Evolutionary conservation across 64 coral and sea anemone species (phyloP).

Genomic region (Catalaphyllia jardinei): DNA sequence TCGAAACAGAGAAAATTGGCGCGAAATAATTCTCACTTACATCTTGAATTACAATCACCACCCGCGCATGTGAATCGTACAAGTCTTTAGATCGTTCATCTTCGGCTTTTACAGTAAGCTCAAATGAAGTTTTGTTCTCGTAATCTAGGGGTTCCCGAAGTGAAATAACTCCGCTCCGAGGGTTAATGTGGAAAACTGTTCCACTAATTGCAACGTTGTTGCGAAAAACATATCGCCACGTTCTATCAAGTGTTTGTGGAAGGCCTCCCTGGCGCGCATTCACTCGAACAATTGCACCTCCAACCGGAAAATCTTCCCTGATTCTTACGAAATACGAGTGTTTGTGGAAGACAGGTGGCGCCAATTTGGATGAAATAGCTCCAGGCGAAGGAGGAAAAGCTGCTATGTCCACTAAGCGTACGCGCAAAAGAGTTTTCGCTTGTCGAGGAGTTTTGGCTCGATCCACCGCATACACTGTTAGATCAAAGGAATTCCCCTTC

Average conservation of each 20-base stretch:
- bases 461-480: conserved; percentile 79
- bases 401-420: conserved; percentile 58
- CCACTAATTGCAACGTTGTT: conserved; percentile 13
- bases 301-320: conserved; percentile 86
- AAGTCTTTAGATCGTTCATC: neutral
- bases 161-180: conserved; percentile 82
- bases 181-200: conserved; percentile 79
- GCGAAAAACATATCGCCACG: conserved; percentile 33
- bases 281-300: conserved; percentile 67
- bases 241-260: conserved; percentile 33
- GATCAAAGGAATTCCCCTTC: conserved; percentile 68
- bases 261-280: conserved; percentile 15
- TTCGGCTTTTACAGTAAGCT: conserved; percentile 37
- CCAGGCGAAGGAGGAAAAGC: conserved; percentile 56
- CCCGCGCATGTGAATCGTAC: conserved; percentile 34
- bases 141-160: conserved; percentile 76
- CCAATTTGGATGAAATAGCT: neutral
- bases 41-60: conserved; percentile 64
- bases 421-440: conserved; percentile 65
- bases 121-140: conserved; percentile 47
- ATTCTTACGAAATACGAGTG: conserved; percentile 82
- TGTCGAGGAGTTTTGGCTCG: conserved; percentile 55
- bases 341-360: conserved; percentile 46
- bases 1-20: conserved; percentile 57
- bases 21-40: conserved; percentile 77